Percentiles rank a stretch among this genome's conserved stretches.
These are phyloP conservation scores for Hippoglossus stenolepis DNA, from an alignment of 2,113 vertebrate species.

Conservation along the genomic window DNA sequence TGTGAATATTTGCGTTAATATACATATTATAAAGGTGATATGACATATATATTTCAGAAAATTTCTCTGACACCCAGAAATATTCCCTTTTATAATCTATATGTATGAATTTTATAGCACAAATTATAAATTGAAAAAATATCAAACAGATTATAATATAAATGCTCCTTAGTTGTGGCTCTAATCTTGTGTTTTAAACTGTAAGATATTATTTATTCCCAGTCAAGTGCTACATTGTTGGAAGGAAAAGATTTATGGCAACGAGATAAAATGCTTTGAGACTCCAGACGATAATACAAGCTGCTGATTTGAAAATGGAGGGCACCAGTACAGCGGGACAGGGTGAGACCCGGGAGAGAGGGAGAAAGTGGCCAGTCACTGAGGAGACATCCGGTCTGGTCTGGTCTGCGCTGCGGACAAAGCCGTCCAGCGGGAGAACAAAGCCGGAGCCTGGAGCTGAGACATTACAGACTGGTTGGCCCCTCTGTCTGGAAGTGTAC, in stretches of 20 bases:
- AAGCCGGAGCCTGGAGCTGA: slow-evolving; percentile 72
- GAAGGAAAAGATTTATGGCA: background rate
- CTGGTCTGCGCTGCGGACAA: slow-evolving; percentile 68
- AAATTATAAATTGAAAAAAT: background rate
- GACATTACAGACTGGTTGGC: slow-evolving; percentile 72
- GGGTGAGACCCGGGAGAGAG: slow-evolving; percentile 22
- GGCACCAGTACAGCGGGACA: slow-evolving; percentile 25
- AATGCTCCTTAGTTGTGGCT: background rate
- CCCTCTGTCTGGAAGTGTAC: slow-evolving; percentile 75
- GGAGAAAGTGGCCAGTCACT: slow-evolving; percentile 58
- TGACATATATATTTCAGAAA: no score
- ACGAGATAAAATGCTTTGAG: background rate
- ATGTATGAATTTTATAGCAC: no score
- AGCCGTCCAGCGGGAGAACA: slow-evolving; percentile 69
- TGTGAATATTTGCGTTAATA: no score
- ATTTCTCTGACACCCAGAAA: no score
- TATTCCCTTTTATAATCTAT: no score
- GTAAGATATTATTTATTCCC: slow-evolving; percentile 2
- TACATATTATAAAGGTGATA: no score
- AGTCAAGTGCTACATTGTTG: no score
- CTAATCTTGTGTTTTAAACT: background rate
- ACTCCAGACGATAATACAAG: background rate
- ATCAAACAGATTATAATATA: background rate
- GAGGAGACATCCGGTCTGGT: slow-evolving; percentile 74
- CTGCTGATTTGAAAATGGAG: slow-evolving; percentile 23